Evolutionary conservation across 2,888 invertebrate species (phyloP), one percentile per base, ranked within the genome.

Genomic region (Trilocha varians): DNA sequence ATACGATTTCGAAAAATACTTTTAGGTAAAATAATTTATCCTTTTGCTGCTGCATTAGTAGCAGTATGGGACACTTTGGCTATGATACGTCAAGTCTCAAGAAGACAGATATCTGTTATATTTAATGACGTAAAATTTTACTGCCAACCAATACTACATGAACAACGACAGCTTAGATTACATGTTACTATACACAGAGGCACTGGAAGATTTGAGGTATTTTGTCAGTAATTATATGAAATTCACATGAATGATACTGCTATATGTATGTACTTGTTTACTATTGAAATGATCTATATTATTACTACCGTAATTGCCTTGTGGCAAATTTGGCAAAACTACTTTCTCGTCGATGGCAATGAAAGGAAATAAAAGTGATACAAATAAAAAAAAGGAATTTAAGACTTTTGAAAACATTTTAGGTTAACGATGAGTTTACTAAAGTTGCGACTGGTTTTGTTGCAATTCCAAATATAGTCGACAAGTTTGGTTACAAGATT

Each of bases 21-120:
- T 53, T 16, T 45, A 86, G 91, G 88, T 3, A 87, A 92, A 47
- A 90, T 88, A 36, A 62, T 92, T 6, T 90, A 91, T 50, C 96
- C 96, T 1, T 94, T 93, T n/a, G 91, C 95, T 1, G 92, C 90
- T 32, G 91, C 92, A 48, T 72, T 96, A 53, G 71, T 86, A 14
- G 74, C 90, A 3, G 91, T 89, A 3, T 94, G 93, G 93, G 90
- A 91, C 57, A 90, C 90, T 0, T 62, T 91, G 9, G 89, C 90
- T 0, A 78, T 90, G 60, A 78, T 88, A 9, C 51, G 39, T 88
- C 87, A 1, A 74, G 85, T 5, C 65, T 87, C 3, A 88, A 82
- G 51, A 87, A 89, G 44, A 82, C 18, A 91, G 49, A 67, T 93
- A 13, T 87, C 92, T 0, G 90, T 95, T 2, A 84, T 90, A 13